These are phyloP conservation scores for Dastarcus helophoroides DNA, from an alignment of 2,888 invertebrate species.

Conservation along the genomic window DNA sequence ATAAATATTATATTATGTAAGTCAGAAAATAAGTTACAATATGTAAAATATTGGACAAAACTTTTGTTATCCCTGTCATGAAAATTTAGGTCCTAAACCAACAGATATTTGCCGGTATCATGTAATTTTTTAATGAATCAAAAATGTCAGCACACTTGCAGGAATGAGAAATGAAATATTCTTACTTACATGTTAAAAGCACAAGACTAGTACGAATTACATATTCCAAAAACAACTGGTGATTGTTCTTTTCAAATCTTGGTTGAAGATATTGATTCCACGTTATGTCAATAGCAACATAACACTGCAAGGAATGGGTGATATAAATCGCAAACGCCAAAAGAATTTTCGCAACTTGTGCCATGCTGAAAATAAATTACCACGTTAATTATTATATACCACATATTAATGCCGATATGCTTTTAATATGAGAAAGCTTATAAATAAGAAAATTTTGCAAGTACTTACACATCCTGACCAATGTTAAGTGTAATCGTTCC, in stretches of 20 bases:
- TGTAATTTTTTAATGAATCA: background rate
- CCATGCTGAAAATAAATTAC: conserved; percentile 43
- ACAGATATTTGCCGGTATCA: conserved; percentile 2
- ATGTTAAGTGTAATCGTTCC: conserved; percentile 85
- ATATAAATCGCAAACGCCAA: conserved; percentile 76
- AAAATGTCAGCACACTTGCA: too few species aligned
- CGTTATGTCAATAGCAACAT: conserved; percentile 87
- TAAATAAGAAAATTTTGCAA: too few species aligned
- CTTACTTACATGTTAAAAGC: conserved; percentile 72
- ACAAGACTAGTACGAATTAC: conserved; percentile 65
- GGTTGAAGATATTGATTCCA: conserved; percentile 69
- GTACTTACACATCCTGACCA: conserved; percentile 53
- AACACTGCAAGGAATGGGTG: conserved; percentile 87
- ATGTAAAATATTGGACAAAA: too few species aligned
- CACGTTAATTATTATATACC: background rate
- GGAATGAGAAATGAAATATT: background rate
- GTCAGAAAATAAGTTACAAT: too few species aligned
- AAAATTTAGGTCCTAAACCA: too few species aligned
- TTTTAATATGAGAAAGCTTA: too few species aligned
- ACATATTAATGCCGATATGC: background rate
- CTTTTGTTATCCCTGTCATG: too few species aligned
- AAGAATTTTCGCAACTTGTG: conserved; percentile 60
- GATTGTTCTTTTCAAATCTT: conserved; percentile 47
- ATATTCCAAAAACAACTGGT: conserved; percentile 62
- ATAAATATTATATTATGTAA: too few species aligned